Conservation (phyloP, 1,140 invertebrate genomes). For the Pentalonia nigronervosa region DNA sequence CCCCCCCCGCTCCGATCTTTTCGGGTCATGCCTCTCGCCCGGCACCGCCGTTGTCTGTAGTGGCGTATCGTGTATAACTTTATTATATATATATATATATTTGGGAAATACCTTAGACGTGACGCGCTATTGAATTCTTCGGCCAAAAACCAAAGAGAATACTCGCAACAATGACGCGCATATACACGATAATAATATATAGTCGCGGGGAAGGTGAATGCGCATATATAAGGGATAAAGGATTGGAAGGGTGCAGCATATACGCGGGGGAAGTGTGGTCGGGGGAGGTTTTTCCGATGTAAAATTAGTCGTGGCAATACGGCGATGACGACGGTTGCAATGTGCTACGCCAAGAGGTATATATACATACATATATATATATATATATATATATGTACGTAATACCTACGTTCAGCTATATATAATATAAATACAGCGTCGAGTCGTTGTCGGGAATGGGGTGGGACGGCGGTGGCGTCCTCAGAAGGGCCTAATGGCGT, state of each 20-base stretch:
- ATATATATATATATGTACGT: too few relatives aligned
- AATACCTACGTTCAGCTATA: background rate
- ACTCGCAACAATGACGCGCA: background rate
- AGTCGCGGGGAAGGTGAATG: background rate
- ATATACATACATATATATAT: too few relatives aligned
- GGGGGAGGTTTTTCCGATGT: slow-evolving; percentile 32
- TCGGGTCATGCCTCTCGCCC: background rate
- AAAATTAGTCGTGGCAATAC: slow-evolving; percentile 36
- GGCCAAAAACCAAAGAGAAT: background rate
- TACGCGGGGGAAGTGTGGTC: background rate
- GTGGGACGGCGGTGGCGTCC: too few relatives aligned
- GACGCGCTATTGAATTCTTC: slow-evolving; percentile 7
- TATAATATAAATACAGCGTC: background rate
- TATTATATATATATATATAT: background rate
- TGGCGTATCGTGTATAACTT: background rate
- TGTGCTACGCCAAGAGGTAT: background rate
- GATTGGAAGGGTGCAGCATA: background rate
- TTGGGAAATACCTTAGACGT: background rate
- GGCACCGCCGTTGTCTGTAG: background rate
- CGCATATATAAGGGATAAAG: background rate
- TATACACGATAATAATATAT: background rate
- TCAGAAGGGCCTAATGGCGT: slow-evolving; percentile 37
- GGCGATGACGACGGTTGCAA: background rate
- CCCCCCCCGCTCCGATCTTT: background rate
- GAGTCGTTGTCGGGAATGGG: background rate